Base-by-base conservation (phyloP, 2,888 invertebrate species). In the Acanthopleura granulata region DNA sequence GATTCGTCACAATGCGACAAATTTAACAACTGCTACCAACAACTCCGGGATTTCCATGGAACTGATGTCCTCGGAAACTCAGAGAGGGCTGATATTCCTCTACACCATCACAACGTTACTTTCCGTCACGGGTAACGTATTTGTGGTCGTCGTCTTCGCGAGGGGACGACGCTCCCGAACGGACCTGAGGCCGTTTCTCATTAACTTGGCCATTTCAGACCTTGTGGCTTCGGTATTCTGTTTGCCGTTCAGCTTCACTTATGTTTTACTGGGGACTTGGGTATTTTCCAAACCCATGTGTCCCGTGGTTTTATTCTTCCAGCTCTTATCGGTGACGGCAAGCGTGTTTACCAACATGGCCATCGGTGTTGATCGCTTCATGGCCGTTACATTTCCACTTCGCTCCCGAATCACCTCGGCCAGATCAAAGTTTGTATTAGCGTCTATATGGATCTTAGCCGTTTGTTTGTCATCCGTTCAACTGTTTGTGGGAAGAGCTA, bases 141-240 rank as follows among this genome's bases (percentile, higher is more conserved):
- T 90, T 0, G 91, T 91, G 30, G 90, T 91, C 71, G 77, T 89
- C 25, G 91, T 91, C 4, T 87, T 91, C 30, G 80, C 87, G 3
- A 79, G 87, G 22, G 91, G 91, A 9, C 73, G 78, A 15, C 70
- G 84, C 74, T 88, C 86, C 0, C 74, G 84, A 29, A 83, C 84
- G 0, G 86, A 86, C 75, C 79, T 86, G 12, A 77, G 88, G 77
- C 74, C 79, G 18, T 96, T 97, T 90, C 96, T 97, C 87, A 94
- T 95, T 87, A 92, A 92, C 83, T 91, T 97, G 82, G 96, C 97
- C 0, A 92, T 96, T 51, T 96, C 97, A 62, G 97, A 97, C 89
- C 94, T 97, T 78, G 91, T 97, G 76, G 96, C 97, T 94, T 95
- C 96, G 0, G 87, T 96, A 49, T 94, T 97, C 85, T 97, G 97